Evolutionary conservation across 2,113 vertebrate species (phyloP).

Genomic region (Dicrurus megarhynchus): DNA sequence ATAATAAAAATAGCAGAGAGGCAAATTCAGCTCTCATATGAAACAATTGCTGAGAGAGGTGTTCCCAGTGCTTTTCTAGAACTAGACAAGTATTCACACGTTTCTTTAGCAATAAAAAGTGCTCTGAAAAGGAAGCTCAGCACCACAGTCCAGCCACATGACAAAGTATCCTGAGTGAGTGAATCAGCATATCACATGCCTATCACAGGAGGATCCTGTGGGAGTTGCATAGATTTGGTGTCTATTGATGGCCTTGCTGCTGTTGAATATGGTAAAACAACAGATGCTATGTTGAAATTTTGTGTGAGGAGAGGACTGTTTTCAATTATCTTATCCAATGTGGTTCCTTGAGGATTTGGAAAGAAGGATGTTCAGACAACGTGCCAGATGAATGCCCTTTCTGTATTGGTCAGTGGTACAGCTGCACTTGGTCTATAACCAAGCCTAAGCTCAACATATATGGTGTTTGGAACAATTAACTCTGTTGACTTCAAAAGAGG

Average conservation of each 20-base stretch:
- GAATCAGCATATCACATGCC: not conserved
- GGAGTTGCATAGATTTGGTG: not conserved
- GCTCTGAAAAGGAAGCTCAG: not conserved
- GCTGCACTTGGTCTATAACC: not conserved
- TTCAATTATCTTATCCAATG: not conserved
- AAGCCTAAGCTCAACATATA: not conserved
- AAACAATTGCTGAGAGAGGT: not conserved
- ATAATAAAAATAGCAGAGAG: not conserved
- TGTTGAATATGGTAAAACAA: not conserved
- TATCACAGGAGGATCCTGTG: not conserved
- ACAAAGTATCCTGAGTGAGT: not conserved
- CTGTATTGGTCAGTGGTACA: not conserved
- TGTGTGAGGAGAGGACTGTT: not conserved
- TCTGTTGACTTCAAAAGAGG: not conserved
- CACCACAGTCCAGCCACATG: not conserved
- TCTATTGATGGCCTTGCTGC: not conserved
- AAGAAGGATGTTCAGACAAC: not conserved
- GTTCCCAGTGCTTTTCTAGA: not conserved
- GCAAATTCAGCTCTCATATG: not conserved
- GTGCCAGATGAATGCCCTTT: not conserved
- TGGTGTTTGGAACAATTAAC: not conserved
- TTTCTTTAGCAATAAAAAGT: not conserved
- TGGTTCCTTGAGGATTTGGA: not conserved
- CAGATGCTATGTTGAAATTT: not conserved
- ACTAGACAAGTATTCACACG: not conserved